phyloP scores from a whole-genome alignment of 1,140 invertebrate species.

The Cotesia typhae region DNA sequence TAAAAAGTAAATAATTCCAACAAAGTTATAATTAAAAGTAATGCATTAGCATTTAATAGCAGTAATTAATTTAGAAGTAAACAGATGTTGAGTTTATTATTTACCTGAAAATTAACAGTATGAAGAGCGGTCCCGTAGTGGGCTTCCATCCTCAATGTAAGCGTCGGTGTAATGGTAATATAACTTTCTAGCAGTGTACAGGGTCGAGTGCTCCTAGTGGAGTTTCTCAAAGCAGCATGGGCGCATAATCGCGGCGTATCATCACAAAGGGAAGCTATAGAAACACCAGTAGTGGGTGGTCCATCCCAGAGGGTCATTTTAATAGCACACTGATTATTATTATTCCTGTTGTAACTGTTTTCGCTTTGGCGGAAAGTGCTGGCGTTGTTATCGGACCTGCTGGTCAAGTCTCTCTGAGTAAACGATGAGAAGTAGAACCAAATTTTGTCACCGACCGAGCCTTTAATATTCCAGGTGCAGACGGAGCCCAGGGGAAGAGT shows the following conservation, averaged over 20 bases:
- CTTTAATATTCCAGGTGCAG: conserved; percentile 85
- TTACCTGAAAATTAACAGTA: conserved; percentile 64
- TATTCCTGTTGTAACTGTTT: conserved; percentile 28
- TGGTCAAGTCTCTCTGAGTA: conserved; percentile 74
- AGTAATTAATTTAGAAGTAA: not conserved
- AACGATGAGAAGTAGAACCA: conserved; percentile 90
- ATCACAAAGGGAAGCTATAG: conserved; percentile 77
- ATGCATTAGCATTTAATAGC: not conserved
- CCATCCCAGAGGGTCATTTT: conserved; percentile 61
- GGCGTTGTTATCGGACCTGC: conserved; percentile 52
- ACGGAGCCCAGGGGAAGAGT: conserved; percentile 85
- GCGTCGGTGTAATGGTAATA: conserved; percentile 72
- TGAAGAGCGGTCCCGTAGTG: conserved; percentile 67
- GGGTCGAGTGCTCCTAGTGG: conserved; percentile 77
- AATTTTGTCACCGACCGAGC: conserved; percentile 78
- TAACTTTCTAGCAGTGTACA: conserved; percentile 82
- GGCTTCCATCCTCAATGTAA: conserved; percentile 63
- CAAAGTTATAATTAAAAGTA: no score
- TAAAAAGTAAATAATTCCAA: no score
- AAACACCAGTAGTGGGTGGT: conserved; percentile 53
- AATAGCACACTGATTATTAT: conserved; percentile 48
- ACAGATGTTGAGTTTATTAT: conserved; percentile 21
- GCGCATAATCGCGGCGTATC: conserved; percentile 82
- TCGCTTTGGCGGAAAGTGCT: conserved; percentile 59
- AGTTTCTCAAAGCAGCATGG: conserved; percentile 79